phyloP scores from a whole-genome alignment of 2,888 invertebrate genomes.

The Cyrtodaria siliqua region DNA sequence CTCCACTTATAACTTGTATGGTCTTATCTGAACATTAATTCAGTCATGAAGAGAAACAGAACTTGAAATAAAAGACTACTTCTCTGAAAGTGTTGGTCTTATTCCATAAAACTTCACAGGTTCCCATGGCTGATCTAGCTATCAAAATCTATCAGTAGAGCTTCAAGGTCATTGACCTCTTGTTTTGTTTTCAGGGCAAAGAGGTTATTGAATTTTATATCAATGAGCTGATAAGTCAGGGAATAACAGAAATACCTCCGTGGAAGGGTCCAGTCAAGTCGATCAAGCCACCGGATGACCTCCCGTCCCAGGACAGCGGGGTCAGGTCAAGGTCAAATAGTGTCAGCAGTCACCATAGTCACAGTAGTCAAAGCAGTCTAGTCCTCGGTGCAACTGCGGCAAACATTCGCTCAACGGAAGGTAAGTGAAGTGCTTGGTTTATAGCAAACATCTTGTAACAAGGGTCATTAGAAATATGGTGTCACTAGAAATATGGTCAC shows the following conservation, averaged over 20 bases:
- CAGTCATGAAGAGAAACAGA: no score
- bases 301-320: slow-evolving; percentile 79
- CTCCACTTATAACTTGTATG: no score
- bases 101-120: no score
- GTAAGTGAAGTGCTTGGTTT: slow-evolving; percentile 15
- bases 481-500: no score
- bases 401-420: slow-evolving; percentile 61
- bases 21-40: no score
- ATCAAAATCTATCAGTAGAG: no score
- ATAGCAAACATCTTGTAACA: no score
- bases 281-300: slow-evolving; percentile 63
- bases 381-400: slow-evolving; percentile 86
- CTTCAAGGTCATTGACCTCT: no score
- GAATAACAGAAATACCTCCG: slow-evolving; percentile 89
- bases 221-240: slow-evolving; percentile 91
- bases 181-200: slow-evolving; percentile 90
- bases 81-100: no score
- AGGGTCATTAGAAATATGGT: no score
- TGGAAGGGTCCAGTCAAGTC: slow-evolving; percentile 87
- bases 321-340: slow-evolving; percentile 79
- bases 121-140: no score
- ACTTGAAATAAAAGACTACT: no score
- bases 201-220: slow-evolving; percentile 97
- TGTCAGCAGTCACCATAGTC: slow-evolving; percentile 67
- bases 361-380: slow-evolving; percentile 79